Conservation (phyloP, 2,888 invertebrate genomes). For the Amiota minor region DNA sequence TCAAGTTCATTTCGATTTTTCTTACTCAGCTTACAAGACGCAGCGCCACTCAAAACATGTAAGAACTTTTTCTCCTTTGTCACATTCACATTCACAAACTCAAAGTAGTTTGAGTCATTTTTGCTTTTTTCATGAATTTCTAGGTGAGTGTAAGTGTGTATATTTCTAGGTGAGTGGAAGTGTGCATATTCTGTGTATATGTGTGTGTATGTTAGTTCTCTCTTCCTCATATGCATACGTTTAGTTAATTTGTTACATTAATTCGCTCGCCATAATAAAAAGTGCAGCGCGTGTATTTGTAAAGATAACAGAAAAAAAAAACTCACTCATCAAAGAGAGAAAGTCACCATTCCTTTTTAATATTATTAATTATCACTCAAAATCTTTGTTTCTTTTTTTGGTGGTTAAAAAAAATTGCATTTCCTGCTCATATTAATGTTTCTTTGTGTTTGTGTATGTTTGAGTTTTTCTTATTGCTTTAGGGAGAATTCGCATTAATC, state of each 20-base stretch:
- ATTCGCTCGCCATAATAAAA: background rate
- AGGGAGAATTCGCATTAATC: conserved; percentile 53
- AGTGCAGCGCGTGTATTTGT: background rate
- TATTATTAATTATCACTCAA: conserved; percentile 38
- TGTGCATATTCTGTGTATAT: background rate
- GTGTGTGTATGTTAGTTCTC: background rate
- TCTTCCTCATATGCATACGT: too few species aligned
- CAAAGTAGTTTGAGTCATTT: too few species aligned
- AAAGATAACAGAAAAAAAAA: background rate
- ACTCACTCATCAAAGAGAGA: background rate
- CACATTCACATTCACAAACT: too few species aligned
- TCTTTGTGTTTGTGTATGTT: conserved; percentile 24
- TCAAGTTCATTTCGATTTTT: conserved; percentile 4
- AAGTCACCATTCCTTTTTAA: conserved; percentile 38
- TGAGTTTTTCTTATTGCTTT: conserved; percentile 31
- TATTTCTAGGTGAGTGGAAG: background rate
- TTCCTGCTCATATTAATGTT: conserved; percentile 60
- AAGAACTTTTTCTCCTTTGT: too few species aligned
- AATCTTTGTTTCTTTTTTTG: conserved; percentile 30
- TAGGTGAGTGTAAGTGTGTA: too few species aligned
- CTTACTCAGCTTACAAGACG: background rate
- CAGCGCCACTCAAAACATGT: too few species aligned
- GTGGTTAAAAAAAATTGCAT: conserved; percentile 55
- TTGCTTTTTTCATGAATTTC: too few species aligned
- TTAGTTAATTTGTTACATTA: too few species aligned